Base-by-base conservation (phyloP, 2,888 invertebrate species). In the Ernsta delagoae region DNA sequence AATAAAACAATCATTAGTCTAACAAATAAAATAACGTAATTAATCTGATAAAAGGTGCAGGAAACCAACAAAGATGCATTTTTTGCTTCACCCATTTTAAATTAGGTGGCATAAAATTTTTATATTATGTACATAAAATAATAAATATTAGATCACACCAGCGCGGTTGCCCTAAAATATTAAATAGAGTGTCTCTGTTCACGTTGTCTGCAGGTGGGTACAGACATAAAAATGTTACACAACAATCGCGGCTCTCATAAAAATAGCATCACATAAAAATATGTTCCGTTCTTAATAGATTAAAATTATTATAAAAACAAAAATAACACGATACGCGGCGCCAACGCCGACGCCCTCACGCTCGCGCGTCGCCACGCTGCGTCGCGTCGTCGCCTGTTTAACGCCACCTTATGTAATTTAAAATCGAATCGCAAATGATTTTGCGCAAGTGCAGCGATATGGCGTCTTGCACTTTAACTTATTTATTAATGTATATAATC, bases 271-370 rank as follows among this genome's bases (percentile, higher is more conserved):
- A 78, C 75, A 78, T 75, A 75, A 77, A 77, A 81, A 82, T 84
- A 86, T 86, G 86, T 86, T 45, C 87, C 85, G 78, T 82, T 84
- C 75, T 78, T 78, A 66, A 59, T 78, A 82, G 85, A 88, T 88
- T 85, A 86, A 88, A 88, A 88, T 88, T 59, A 89, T 87, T 87
- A 87, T 86, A 80, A 85, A 85, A 82, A 73, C 83, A 80, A 62
- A 75, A 75, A 74, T 72, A 72, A 71, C 70, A 72, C 8, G 54
- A 73, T 53, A 54, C 34, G 68, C 24, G 50, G 59, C 62, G 66
- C 69, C 72, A 72, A 72, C 74, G 74, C 69, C 72, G 61, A 41
- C 24, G 60, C 16, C 48, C 36, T 36, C 36, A 36, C 36, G 36
- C 36, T 6, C 36, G 36, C n/a, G n/a, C n/a, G n/a, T n/a, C 36